Evolutionary conservation across 1,140 invertebrate species (phyloP), one percentile per base, ranked within the genome.

Genomic region (Scaptodrosophila lebanonensis): DNA sequence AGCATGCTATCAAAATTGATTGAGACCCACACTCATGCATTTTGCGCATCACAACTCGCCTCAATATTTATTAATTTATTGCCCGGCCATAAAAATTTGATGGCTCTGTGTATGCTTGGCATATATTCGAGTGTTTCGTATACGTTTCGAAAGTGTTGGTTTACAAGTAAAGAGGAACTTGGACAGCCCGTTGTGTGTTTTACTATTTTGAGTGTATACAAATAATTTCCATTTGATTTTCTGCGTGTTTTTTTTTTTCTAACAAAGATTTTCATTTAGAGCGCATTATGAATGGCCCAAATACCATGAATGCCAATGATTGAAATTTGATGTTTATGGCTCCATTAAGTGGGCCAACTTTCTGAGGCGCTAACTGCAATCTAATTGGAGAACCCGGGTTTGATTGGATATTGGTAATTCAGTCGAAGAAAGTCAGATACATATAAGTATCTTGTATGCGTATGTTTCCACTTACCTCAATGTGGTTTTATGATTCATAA

Each of bases 11-110:
- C 44, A 51, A 30, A 29, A 38, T 43, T 77, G 63, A 67, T 75
- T 70, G 71, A 36, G 9, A 17, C 29, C 22, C 5, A 43, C 7
- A 35, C 4, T 18, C 12, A 42, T 58, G 54, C 56, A 57, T 22
- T 59, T 18, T 67, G 27, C 33, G 44, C 12, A 36, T 30, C 54
- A 27, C 29, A 49, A n/a, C n/a, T 36, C 43, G 35, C 59, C 63
- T 59, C 36, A 50, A 53, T 75, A 56, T 71, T 52, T 67, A 62
- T 66, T 42, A 59, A 77, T 76, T 76, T 77, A 77, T 77, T 63
- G 66, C 18, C 25, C 29, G 49, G 22, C 33, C 52, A 50, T 59
- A 51, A 61, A 51, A 25, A 61, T 70, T 76, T 59, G 71, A 40
- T 52, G 57, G 9, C 6, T 61, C 18, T 53, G 22, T 20, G 47